These are phyloP conservation scores for Epinotia bilunana DNA, from an alignment of 2,888 invertebrate species.

Conservation along the genomic window DNA sequence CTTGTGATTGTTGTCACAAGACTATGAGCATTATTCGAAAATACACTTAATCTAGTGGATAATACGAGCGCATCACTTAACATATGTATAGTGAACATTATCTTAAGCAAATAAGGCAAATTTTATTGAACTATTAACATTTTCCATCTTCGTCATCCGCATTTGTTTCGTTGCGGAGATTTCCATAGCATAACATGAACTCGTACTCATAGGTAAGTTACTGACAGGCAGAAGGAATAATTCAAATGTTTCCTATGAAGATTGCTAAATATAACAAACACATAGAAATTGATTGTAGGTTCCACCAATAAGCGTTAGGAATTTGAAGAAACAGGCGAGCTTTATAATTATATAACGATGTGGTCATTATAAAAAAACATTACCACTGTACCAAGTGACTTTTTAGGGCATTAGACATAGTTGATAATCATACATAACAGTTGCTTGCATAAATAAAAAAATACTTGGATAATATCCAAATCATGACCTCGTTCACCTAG, in stretches of 20 bases:
- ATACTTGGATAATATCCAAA: slow-evolving; percentile 10
- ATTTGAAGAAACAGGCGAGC: not conserved
- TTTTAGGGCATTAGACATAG: not conserved
- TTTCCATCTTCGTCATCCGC: slow-evolving; percentile 21
- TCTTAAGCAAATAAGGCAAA: slow-evolving; percentile 31
- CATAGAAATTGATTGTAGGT: not conserved
- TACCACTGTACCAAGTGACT: not conserved
- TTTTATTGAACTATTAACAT: slow-evolving; percentile 16
- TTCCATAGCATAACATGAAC: slow-evolving; percentile 1
- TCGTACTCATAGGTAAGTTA: not conserved
- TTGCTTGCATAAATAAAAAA: not conserved
- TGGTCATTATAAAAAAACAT: not conserved
- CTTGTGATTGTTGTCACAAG: slow-evolving; percentile 20
- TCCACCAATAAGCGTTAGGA: not conserved
- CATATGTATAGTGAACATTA: not conserved
- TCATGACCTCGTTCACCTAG: slow-evolving; percentile 17
- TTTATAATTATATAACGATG: not conserved
- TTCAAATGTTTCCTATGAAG: not conserved
- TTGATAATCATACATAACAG: not conserved
- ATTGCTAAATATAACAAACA: not conserved
- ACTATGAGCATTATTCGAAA: slow-evolving; percentile 9
- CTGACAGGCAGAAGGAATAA: not conserved
- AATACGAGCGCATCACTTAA: not conserved
- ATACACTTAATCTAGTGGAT: not conserved
- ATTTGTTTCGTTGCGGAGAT: slow-evolving; percentile 8